Conservation (phyloP, 2,797 vertebrate species). For the Gymnocypris eckloni region DNA sequence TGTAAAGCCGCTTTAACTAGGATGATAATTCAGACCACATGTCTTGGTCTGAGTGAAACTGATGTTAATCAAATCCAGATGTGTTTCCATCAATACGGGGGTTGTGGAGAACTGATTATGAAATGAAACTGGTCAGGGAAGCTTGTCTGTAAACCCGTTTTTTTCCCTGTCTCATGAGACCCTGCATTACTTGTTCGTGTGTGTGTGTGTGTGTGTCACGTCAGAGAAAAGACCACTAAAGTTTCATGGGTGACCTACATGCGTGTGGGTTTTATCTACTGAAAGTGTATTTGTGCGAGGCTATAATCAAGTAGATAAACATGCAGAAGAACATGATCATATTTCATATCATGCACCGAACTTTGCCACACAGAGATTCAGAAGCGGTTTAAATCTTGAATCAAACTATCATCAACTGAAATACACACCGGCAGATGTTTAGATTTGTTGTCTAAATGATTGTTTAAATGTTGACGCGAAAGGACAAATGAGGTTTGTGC, state of each 20-base stretch:
- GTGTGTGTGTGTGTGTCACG: not conserved
- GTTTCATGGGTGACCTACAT: not conserved
- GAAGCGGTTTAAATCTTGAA: slow-evolving; percentile 10
- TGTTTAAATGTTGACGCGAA: slow-evolving; percentile 16
- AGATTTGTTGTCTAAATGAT: slow-evolving; percentile 5
- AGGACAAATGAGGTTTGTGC: slow-evolving; percentile 25
- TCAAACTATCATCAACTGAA: not conserved
- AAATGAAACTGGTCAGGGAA: slow-evolving; percentile 30
- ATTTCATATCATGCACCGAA: not conserved
- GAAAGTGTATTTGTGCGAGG: not conserved
- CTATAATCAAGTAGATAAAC: slow-evolving; percentile 22
- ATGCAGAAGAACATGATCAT: not conserved
- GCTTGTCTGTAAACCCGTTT: not conserved
- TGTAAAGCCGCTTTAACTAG: slow-evolving; percentile 49
- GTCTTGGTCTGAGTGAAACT: slow-evolving; percentile 52
- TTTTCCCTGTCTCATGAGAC: slow-evolving; percentile 1
- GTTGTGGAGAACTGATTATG: slow-evolving; percentile 36
- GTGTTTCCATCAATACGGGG: slow-evolving; percentile 34
- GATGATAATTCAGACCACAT: slow-evolving; percentile 46
- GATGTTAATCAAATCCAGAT: slow-evolving; percentile 53
- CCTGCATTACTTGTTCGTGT: not conserved
- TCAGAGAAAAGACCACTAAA: not conserved
- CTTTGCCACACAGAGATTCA: slow-evolving; percentile 12
- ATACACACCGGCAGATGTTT: not conserved
- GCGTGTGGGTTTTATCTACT: slow-evolving; percentile 26